phyloP scores from a whole-genome alignment of 2,888 invertebrate genomes.

The Eumerus sabulonum region DNA sequence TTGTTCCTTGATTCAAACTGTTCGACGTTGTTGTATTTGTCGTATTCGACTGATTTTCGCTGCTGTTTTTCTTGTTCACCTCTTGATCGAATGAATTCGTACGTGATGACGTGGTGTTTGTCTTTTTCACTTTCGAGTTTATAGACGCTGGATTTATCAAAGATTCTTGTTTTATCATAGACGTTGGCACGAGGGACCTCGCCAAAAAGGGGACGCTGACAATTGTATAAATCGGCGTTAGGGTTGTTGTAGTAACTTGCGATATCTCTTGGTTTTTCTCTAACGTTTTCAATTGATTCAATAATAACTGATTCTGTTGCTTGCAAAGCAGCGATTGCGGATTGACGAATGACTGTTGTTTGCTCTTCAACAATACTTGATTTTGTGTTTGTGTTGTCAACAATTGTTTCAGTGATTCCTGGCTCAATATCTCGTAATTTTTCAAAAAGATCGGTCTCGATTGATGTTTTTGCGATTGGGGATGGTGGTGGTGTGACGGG shows the following conservation, averaged over 20 bases:
- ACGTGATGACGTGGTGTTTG: constrained; percentile 41
- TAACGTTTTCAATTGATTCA: constrained; percentile 35
- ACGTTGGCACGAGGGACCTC: constrained; percentile 44
- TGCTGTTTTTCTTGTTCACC: constrained; percentile 21
- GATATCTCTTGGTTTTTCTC: constrained; percentile 41
- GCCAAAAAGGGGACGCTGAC: constrained; percentile 66
- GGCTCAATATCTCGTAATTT: constrained; percentile 63
- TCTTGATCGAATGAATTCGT: constrained; percentile 52
- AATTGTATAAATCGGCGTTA: constrained; percentile 48
- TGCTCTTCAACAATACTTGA: constrained; percentile 17
- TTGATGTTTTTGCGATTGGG: constrained; percentile 5
- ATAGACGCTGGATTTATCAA: constrained; percentile 8
- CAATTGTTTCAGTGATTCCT: constrained; percentile 49
- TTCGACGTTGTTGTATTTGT: constrained; percentile 30
- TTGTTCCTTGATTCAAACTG: constrained; percentile 29
- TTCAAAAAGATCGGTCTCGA: constrained; percentile 41
- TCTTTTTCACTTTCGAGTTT: constrained; percentile 26
- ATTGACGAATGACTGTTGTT: constrained; percentile 1
- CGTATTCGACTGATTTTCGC: constrained; percentile 46
- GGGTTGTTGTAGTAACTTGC: too few relatives aligned
- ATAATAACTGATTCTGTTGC: constrained; percentile 24
- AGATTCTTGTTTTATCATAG: constrained; percentile 37
- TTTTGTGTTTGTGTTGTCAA: constrained; percentile 3
- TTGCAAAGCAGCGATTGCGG: constrained; percentile 23
- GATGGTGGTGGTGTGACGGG: neutral